These are phyloP conservation scores for Conopomorpha cramerella DNA, from an alignment of 1,140 invertebrate species.

Conservation along the genomic window DNA sequence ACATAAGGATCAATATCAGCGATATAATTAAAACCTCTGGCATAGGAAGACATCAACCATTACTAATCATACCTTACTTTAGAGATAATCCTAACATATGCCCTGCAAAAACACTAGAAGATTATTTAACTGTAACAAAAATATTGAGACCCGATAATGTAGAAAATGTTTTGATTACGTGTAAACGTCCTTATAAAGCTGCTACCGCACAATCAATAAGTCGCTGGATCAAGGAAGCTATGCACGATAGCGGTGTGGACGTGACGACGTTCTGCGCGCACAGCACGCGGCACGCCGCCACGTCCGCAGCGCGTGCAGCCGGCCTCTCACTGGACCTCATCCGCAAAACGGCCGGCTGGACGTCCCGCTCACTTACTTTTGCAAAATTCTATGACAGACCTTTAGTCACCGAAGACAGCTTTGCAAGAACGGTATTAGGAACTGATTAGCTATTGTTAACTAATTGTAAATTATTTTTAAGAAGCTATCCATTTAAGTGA, in stretches of 20 bases:
- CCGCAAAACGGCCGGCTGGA: conserved; percentile 11
- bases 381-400: conserved; percentile 12
- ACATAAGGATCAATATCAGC: conserved; percentile 7
- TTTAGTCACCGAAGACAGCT: neutral
- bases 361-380: conserved; percentile 10
- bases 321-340: conserved; percentile 10
- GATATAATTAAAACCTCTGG: conserved; percentile 17
- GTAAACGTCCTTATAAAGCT: conserved; percentile 1
- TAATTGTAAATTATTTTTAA: too few species aligned
- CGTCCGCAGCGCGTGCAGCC: conserved; percentile 2
- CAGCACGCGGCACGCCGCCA: too few species aligned
- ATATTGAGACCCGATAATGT: conserved; percentile 5
- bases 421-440: conserved; percentile 2
- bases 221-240: neutral
- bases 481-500: too few species aligned
- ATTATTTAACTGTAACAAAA: conserved; percentile 11
- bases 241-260: neutral
- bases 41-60: conserved; percentile 7
- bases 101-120: conserved; percentile 9
- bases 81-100: conserved; percentile 9
- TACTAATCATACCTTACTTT: conserved; percentile 13
- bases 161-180: conserved; percentile 9
- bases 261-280: too few species aligned
- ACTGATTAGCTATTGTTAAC: too few species aligned
- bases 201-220: neutral